Evolutionary conservation across 2,797 vertebrate species (phyloP), one percentile per base, ranked within the genome.

Genomic region (Paguma larvata): DNA sequence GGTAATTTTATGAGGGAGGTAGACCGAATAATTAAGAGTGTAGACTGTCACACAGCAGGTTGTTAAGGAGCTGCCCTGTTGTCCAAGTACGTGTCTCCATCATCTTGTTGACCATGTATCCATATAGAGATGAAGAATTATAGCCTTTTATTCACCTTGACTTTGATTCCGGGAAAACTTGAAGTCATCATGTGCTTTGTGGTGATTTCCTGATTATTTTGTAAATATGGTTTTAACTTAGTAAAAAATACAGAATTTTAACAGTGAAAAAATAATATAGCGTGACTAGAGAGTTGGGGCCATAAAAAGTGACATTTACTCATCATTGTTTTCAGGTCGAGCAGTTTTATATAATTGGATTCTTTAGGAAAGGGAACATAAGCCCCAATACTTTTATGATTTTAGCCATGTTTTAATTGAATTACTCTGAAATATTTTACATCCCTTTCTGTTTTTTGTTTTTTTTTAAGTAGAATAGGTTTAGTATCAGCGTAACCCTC

Each of bases 151-250:
- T 38, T 94, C 25, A 89, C 27, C 38, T 94, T 68, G 91, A 30
- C 51, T 89, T 19, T 88, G 73, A 56, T 91, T 73, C 18, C 75
- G 44, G 68, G 68, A 21, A 86, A 85, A 56, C 63, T 65, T 91
- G 21, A 51, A 79, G 6, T 86, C 19, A 51, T 53, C 10, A 2
- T 85, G 9, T 91, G 19, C 19, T 63, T 93, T 73, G 86, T 92
- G 56, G 27, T 46, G 30, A 21, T 63, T 95, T 62, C 51, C 18
- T 79, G 34, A 70, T 93, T 68, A 44, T 75, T 86, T 78, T 89
- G 38, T 78, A 91, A 92, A 94, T 94, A 88, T 30, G n/a, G 15
- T 93, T 94, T 95, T 88, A 92, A 87, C 19, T 92, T 88, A 78
- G n/a, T 84, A 83, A 86, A 96, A 63, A 12, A 25, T 15, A 7